A percentile compares a stretch with the other conserved stretches of the same genome.
Evolutionary conservation across 2,113 vertebrate species (phyloP).

Genomic region (Nettapus auritus): DNA sequence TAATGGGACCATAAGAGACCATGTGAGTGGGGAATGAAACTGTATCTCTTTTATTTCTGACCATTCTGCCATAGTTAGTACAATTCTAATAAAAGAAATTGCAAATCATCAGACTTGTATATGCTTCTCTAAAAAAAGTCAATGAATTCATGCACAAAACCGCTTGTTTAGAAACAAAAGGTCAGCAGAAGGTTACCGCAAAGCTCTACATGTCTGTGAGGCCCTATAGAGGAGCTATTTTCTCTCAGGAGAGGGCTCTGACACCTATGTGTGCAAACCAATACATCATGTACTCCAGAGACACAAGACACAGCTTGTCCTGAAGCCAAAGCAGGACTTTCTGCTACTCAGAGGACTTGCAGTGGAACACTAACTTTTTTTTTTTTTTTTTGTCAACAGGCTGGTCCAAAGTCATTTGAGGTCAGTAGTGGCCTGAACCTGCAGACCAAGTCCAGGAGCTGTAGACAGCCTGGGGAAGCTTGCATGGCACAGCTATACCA

Average conservation of each 20-base stretch:
- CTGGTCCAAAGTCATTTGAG: neutral
- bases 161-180: neutral
- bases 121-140: neutral
- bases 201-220: neutral
- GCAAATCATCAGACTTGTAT: neutral
- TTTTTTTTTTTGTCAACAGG: neutral
- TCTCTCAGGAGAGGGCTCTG: neutral
- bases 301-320: slow-evolving; percentile 13
- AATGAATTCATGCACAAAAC: neutral
- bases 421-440: neutral
- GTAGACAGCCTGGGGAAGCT: neutral
- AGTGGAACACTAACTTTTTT: neutral
- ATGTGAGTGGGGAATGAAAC: slow-evolving; percentile 59
- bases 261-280: neutral
- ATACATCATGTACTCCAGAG: neutral
- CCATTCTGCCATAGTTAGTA: slow-evolving; percentile 59
- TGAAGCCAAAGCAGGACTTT: neutral
- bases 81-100: slow-evolving; percentile 72
- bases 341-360: neutral
- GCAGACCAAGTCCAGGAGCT: neutral
- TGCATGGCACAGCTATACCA: neutral
- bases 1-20: slow-evolving; percentile 77
- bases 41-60: slow-evolving; percentile 70
- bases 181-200: neutral
- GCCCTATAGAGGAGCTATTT: neutral